Evolutionary conservation across 1,140 invertebrate genomes (phyloP), one percentile per base, ranked within the genome.

Genomic region (Neodiprion virginianus): DNA sequence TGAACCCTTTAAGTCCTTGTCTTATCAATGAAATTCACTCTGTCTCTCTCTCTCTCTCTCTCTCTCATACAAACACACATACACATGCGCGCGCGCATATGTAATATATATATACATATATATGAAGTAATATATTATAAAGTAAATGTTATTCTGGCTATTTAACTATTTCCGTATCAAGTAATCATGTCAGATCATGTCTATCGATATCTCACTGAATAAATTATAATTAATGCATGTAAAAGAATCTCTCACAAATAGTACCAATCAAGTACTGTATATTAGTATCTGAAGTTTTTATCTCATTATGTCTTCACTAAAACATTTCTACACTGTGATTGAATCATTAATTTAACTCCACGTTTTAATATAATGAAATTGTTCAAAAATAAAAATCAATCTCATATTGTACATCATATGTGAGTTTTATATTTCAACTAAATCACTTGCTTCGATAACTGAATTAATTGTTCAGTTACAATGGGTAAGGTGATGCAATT

Each of bases 131-230:
- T 69, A 73, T 75, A 23, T 23, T 69, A 69, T 23, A 23, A 14
- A 14, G 12, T 23, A 14, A 79, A 75, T 80, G 80, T 84, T 84
- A 83, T 79, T 82, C 78, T 84, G 83, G 78, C 75, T 79, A 84
- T 84, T 79, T 84, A 79, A 81, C 82, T 85, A 78, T 86, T 87
- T 86, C 77, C 86, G 83, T 78, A 80, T 85, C 85, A 85, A 72
- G 77, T 81, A 76, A 79, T 86, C 79, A 84, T 82, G 82, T 79
- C 81, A 78, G 81, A 83, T 86, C 82, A 86, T 40, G 5, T 80
- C 77, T 80, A 83, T 84, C 79, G 82, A 79, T 82, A 79, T 83
- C 83, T 72, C 80, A 84, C 69, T 80, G 78, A 75, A 73, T 80
- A 76, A 83, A 79, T 78, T 80, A 82, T 23, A 69, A 82, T 79